Evolutionary conservation across 2,113 vertebrate genomes (phyloP).

Genomic region (Otis tarda): DNA sequence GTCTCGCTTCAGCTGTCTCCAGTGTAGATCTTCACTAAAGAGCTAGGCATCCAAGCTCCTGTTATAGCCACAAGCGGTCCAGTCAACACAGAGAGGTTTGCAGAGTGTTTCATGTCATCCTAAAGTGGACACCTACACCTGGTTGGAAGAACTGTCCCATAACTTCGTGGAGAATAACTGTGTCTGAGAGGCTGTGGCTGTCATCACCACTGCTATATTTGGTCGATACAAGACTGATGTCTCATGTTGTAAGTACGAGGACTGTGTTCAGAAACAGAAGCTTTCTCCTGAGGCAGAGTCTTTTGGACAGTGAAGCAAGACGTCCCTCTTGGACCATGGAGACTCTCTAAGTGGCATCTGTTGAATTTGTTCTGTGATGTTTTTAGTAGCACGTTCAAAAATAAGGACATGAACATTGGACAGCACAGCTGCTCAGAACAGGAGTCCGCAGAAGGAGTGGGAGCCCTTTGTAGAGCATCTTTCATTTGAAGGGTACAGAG

Average conservation of each 20-base stretch:
- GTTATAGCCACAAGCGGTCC: accelerated
- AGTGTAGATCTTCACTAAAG: neutral
- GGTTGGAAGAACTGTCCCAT: neutral
- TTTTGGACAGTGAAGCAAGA: neutral
- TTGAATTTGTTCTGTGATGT: neutral
- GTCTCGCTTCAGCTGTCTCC: neutral
- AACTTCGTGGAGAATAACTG: neutral
- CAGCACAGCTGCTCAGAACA: neutral
- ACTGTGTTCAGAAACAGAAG: neutral
- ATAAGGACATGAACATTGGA: neutral
- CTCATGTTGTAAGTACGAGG: neutral
- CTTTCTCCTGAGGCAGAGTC: neutral
- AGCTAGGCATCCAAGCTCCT: neutral
- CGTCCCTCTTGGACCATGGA: neutral
- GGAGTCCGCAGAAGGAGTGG: neutral
- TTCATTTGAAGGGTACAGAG: neutral
- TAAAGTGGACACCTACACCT: neutral
- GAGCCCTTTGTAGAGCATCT: neutral
- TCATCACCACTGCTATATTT: neutral
- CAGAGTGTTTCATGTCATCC: neutral
- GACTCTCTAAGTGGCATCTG: neutral
- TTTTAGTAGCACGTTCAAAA: neutral
- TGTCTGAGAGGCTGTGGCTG: neutral
- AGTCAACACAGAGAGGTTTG: neutral
- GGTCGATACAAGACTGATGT: neutral